Evolutionary conservation across 2,888 invertebrate species (phyloP).

Genomic region (Hirtodrosophila cameraria): DNA sequence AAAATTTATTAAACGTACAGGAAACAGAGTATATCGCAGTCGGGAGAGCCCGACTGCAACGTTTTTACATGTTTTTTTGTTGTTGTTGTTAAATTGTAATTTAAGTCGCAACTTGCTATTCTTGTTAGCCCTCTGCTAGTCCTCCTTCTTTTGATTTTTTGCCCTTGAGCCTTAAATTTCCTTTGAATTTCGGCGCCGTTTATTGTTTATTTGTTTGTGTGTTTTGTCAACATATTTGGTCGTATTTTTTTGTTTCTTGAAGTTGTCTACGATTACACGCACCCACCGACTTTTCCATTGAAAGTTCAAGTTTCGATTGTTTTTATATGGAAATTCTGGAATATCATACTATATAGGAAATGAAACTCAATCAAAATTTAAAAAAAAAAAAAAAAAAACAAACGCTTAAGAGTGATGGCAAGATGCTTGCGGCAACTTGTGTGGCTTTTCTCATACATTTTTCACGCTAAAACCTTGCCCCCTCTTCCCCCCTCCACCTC

Average conservation of each 20-base stretch:
- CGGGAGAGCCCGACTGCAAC: background rate
- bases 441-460: conserved; percentile 77
- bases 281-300: conserved; percentile 61
- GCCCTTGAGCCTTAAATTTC: conserved; percentile 51
- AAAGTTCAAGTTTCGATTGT: conserved; percentile 69
- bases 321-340: conserved; percentile 44
- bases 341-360: conserved; percentile 45
- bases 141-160: conserved; percentile 25
- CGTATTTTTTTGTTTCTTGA: conserved; percentile 37
- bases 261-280: conserved; percentile 66
- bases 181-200: conserved; percentile 59
- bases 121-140: conserved; percentile 47
- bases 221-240: conserved; percentile 75
- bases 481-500: too few relatives aligned
- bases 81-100: conserved; percentile 51
- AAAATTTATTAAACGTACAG: too few relatives aligned
- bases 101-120: conserved; percentile 59
- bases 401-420: conserved; percentile 41
- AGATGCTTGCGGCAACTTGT: conserved; percentile 62
- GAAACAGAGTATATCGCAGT: too few relatives aligned
- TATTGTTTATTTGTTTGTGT: conserved; percentile 73
- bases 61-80: conserved; percentile 1
- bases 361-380: conserved; percentile 75
- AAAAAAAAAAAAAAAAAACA: too few relatives aligned
- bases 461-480: conserved; percentile 59